Conservation (phyloP, 2,797 vertebrate genomes). For the Gadopsis bispinosus region DNA sequence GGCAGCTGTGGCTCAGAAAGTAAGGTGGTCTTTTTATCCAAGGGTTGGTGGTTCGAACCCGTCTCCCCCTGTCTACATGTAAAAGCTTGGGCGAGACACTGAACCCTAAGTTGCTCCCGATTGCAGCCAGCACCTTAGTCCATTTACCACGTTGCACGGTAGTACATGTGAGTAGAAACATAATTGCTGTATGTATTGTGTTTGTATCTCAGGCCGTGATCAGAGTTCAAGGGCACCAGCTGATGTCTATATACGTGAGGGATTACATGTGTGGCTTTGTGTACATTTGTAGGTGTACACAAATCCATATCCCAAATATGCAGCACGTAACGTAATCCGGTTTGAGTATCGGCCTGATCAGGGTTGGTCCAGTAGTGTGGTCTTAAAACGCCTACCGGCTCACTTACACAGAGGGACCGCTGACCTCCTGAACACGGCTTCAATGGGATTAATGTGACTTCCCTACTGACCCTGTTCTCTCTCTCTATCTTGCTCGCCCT, state of each 20-base stretch:
- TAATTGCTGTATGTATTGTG: background rate
- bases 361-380: conserved; percentile 7
- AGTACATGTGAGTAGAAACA: background rate
- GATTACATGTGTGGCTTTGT: background rate
- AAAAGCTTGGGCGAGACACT: no score
- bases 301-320: background rate
- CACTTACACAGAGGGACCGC: conserved; percentile 47
- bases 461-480: conserved; percentile 32
- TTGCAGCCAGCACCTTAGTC: no score
- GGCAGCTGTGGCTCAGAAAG: no score
- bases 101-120: no score
- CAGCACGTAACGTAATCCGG: background rate
- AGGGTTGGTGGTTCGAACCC: no score
- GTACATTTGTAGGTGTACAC: background rate
- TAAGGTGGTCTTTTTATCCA: no score
- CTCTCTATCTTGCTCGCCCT: background rate
- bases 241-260: background rate
- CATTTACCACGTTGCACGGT: no score
- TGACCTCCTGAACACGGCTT: conserved; percentile 59
- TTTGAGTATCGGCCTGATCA: background rate
- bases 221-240: background rate
- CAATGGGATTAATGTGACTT: conserved; percentile 66
- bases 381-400: conserved; percentile 8
- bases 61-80: no score
- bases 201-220: background rate